Percentiles rank a stretch among this genome's conserved stretches.
Conservation (phyloP, 2,888 invertebrate genomes). For the Dolichomitus sp. region DNA sequence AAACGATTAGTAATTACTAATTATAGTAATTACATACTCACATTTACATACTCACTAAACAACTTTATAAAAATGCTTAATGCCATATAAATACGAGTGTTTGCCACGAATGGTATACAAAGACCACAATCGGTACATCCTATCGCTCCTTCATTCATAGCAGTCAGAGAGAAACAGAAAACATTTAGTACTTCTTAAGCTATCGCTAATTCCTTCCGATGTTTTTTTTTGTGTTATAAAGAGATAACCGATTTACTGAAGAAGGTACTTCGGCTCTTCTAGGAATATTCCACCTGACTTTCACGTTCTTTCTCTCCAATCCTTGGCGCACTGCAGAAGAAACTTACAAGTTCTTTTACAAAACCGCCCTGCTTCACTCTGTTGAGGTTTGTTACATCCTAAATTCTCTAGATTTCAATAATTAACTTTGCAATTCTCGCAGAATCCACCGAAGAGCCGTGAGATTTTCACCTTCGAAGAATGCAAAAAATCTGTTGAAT, state of each 20-base stretch:
- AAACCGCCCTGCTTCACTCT: conserved; percentile 75
- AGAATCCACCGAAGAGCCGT: conserved; percentile 79
- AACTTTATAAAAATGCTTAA: too few species aligned
- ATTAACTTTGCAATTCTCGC: conserved; percentile 11
- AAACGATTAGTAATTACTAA: too few species aligned
- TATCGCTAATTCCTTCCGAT: conserved; percentile 2
- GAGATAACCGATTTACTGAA: conserved; percentile 73
- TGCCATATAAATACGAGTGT: too few species aligned
- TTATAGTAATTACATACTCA: too few species aligned
- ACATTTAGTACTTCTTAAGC: neutral
- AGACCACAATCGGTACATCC: too few species aligned
- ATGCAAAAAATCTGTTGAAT: conserved; percentile 73
- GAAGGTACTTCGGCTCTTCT: conserved; percentile 76
- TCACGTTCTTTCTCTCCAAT: conserved; percentile 76
- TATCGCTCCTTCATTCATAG: too few species aligned
- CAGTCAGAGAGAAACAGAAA: too few species aligned
- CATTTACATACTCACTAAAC: too few species aligned
- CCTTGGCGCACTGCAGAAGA: conserved; percentile 75
- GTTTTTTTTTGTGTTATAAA: conserved; percentile 55
- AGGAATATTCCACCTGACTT: conserved; percentile 77
- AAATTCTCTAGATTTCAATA: neutral
- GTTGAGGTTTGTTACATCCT: conserved; percentile 73
- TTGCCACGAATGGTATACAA: too few species aligned
- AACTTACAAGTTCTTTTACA: conserved; percentile 75
- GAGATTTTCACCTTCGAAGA: conserved; percentile 77